Base-by-base conservation (phyloP, 2,797 vertebrate genomes). In the Sphaeramia orbicularis region DNA sequence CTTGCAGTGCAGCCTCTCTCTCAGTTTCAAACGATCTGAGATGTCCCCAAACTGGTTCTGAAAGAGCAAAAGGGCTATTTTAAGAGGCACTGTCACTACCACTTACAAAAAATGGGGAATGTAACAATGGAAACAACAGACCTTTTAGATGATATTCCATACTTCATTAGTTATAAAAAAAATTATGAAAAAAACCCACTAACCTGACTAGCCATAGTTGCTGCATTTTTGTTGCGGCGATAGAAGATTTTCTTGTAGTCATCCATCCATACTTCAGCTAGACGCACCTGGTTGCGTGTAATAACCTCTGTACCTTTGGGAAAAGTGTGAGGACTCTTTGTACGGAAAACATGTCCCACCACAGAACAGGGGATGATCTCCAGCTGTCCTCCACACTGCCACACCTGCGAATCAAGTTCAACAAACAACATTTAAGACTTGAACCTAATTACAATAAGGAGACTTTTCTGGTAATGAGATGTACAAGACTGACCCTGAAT, bases 251-350 rank as follows among this genome's bases (percentile, higher is more conserved):
- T 90, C 87, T 98, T 98, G 85, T 95, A 98, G 41, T 89, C 84
- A 0, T 97, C 97, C 97, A 99, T 96, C 98, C 98, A 99, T 72
- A 99, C 98, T 85, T 99, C 98, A 0, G 98, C 97, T 88, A 99
- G 90, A 48, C 96, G 96, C 49, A 98, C 96, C 74, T 95, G 96
- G 91, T 99, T 99, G 43, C 96, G 95, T 16, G 95, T 95, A 78
- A 99, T 98, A 42, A 99, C 96, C 50, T 95, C 94, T 0, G 94
- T 96, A 71, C 97, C 97, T 66, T 97, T 98, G 59, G 96, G 98
- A 86, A 99, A 99, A 44, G 95, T 96, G 91, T 99, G 96, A 4
- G 98, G 97, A 80, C 97, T 99, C 90, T 97, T 98, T 80, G 94
- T 97, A 15, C 97, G 96, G 88, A 99, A 99, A 52, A 99, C 97